Percentiles rank a stretch among this genome's conserved stretches.
Conservation (phyloP, 2,888 invertebrate species). For the Buathra laborator region DNA sequence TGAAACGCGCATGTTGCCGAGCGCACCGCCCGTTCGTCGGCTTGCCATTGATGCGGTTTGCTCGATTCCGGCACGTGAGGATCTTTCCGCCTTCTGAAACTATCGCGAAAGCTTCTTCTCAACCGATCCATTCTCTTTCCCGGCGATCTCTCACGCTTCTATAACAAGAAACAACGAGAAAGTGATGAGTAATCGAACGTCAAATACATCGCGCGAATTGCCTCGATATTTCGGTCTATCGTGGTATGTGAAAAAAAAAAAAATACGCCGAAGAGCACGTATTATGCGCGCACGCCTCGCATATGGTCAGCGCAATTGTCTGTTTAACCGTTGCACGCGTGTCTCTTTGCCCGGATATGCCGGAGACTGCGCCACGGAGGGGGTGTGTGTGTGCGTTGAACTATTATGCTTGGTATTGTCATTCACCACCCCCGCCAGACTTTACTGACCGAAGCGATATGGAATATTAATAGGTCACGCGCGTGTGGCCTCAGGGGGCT, state of each 20-base stretch:
- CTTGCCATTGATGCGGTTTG: slow-evolving; percentile 99
- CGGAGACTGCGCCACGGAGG: slow-evolving; percentile 10
- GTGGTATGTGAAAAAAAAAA: slow-evolving; percentile 4
- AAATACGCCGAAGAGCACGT: slow-evolving; percentile 10
- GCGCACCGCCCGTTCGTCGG: slow-evolving; percentile 98
- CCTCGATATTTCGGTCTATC: neutral
- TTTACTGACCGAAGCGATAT: slow-evolving; percentile 52
- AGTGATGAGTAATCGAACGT: neutral
- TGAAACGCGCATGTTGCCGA: slow-evolving; percentile 98
- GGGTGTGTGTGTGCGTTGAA: slow-evolving; percentile 12
- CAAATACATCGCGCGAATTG: neutral
- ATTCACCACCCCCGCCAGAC: slow-evolving; percentile 56
- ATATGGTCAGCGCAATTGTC: slow-evolving; percentile 40
- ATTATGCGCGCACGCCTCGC: slow-evolving; percentile 30
- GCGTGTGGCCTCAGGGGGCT: slow-evolving; percentile 49
- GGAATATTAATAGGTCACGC: slow-evolving; percentile 70
- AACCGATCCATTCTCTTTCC: slow-evolving; percentile 94
- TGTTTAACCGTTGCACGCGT: slow-evolving; percentile 20
- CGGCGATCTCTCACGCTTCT: slow-evolving; percentile 90
- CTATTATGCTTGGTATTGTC: slow-evolving; percentile 33
- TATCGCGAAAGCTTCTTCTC: slow-evolving; percentile 95
- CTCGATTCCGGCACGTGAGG: slow-evolving; percentile 94
- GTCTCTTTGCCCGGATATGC: slow-evolving; percentile 38
- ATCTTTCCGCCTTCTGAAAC: slow-evolving; percentile 96
- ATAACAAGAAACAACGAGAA: slow-evolving; percentile 67